Evolutionary conservation across 2,113 vertebrate genomes (phyloP), one percentile per base, ranked within the genome.

Genomic region (Oncorhynchus nerka): DNA sequence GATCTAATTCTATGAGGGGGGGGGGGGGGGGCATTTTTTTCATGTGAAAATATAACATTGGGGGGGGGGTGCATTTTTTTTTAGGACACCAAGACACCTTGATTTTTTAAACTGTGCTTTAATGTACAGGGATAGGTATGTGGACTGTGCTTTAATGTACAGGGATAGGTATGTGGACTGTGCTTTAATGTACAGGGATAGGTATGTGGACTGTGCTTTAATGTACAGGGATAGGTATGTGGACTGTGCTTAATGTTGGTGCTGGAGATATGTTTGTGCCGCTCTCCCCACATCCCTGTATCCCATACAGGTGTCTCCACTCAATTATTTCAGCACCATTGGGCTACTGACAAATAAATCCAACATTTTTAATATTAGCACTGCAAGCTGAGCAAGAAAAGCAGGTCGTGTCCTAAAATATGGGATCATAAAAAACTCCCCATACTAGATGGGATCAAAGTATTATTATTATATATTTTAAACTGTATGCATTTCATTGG

Each of bases 171-270:
- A 28, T 28, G 28, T 28, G 28, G 28, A 28, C 28, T 28, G 28
- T 28, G 28, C 28, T 28, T 3, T 28, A 28, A 28, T 28, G 28
- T 28, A 28, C 28, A 3, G 28, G 28, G 28, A 28, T 28, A 28
- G 28, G 28, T 28, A 3, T 28, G 28, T 28, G 28, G 28, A 45
- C 39, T 45, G 39, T 45, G 87, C 86, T 84, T 84, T 75, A 34
- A 74, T 79, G 74, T 51, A 76, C 48, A 24, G 7, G 65, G 70
- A 76, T 73, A 75, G 48, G 26, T 32, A 70, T 19, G 65, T 24
- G 9, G 49, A 66, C 78, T 90, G 86, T 85, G 86, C 87, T 88
- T 86, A 75, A 68, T 76, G 80, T 85, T 88, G 80, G 81, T 20
- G 57, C 16, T 61, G 57, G 57, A 61, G 13, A 19, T 67, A 15